Conservation (phyloP, 1,140 invertebrate species). For the Leptinotarsa lineolata region DNA sequence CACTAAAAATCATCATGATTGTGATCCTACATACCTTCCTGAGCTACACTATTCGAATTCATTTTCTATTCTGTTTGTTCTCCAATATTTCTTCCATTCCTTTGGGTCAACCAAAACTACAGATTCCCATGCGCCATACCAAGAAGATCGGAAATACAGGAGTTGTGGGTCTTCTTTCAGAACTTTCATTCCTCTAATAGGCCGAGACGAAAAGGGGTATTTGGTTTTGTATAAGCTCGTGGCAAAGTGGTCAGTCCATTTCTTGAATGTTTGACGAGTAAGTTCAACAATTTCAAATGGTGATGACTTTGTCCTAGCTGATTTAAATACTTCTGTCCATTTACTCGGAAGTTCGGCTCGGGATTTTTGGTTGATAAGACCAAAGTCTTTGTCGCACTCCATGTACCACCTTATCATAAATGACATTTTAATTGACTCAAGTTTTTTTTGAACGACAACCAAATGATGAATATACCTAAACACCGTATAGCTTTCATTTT, state of each 20-base stretch:
- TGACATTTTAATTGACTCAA: conserved; percentile 17
- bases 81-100: too few relatives aligned
- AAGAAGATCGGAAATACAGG: conserved; percentile 9
- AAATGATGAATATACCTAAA: conserved; percentile 36
- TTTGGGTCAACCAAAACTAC: too few relatives aligned
- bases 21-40: too few relatives aligned
- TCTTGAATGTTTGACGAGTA: conserved; percentile 13
- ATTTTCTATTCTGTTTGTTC: conserved; percentile 6
- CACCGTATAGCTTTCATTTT: conserved; percentile 43
- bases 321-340: conserved; percentile 12
- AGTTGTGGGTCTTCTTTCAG: conserved; percentile 6
- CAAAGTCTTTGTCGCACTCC: too few relatives aligned
- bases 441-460: conserved; percentile 15
- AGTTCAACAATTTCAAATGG: conserved; percentile 4
- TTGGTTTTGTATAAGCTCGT: conserved; percentile 23
- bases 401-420: conserved; percentile 39
- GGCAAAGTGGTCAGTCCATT: too few relatives aligned
- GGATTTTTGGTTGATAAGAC: too few relatives aligned
- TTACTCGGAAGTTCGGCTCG: too few relatives aligned
- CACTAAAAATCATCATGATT: too few relatives aligned
- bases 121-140: conserved; percentile 9
- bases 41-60: too few relatives aligned
- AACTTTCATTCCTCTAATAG: conserved; percentile 18
- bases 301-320: not conserved
- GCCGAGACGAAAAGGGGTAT: conserved; percentile 21